Percentiles rank a stretch among this genome's conserved stretches.
phyloP scores from a whole-genome alignment of 2,888 invertebrate species.

The Homarus gammarus region DNA sequence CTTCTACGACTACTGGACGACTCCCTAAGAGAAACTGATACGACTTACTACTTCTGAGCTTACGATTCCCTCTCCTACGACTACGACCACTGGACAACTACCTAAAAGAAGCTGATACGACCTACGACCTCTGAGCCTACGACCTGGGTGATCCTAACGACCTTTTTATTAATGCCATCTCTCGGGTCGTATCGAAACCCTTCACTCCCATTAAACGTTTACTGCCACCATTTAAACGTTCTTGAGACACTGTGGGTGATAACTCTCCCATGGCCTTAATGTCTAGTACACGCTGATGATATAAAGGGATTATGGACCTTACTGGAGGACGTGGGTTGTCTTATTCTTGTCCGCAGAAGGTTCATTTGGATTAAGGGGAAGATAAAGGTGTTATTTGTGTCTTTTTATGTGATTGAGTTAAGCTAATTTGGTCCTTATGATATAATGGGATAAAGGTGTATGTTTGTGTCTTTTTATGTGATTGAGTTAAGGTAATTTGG shows the following conservation, averaged over 20 bases:
- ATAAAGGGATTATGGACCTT: neutral
- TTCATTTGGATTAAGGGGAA: conserved; percentile 11
- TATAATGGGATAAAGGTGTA: neutral
- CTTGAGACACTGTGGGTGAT: neutral
- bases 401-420: conserved; percentile 20
- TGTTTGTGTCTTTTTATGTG: conserved; percentile 14
- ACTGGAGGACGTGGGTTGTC: neutral
- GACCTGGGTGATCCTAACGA: conserved; percentile 17
- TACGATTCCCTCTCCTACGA: no score
- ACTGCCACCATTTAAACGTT: conserved; percentile 8
- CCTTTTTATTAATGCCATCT: conserved; percentile 37
- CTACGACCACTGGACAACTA: neutral
- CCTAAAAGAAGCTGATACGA: neutral
- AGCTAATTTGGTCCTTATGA: conserved; percentile 7
- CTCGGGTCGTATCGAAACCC: neutral
- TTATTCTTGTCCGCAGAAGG: neutral
- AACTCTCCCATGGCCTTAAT: neutral
- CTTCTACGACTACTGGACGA: neutral
- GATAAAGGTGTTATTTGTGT: conserved; percentile 6
- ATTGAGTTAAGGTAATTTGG: conserved; percentile 7
- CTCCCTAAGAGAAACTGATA: neutral
- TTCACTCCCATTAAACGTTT: conserved; percentile 33
- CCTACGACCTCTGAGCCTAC: neutral
- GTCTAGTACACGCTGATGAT: neutral
- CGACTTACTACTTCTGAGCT: neutral